Evolutionary conservation across 64 coral and sea anemone genomes (phyloP), one percentile per base, ranked within the genome.

Genomic region (Trachythela sp.): DNA sequence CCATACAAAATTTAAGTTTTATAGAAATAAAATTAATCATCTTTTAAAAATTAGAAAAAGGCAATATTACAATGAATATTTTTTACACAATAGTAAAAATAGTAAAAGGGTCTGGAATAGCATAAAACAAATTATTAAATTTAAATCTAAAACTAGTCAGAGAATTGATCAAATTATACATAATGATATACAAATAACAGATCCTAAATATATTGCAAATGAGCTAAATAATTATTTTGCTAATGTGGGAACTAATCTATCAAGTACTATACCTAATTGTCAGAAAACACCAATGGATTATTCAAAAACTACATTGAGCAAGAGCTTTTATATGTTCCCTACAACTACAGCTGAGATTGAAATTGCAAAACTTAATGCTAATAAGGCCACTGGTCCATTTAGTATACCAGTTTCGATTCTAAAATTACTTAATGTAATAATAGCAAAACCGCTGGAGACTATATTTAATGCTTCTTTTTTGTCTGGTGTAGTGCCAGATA

Each of bases 311-410:
- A 2, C 59, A n/a, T 68, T 68, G 18, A 68, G 20, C 20, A 68
- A 93, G 48, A 93, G 87, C 83, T 89, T 93, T 85, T 89, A 71
- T 86, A 84, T 93, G 70, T 51, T 70, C 50, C 92, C 92, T 84
- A 85, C 64, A 48, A 93, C 92, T 88, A 59, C 83, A 41, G 70
- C 85, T 48, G 92, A 93, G 88, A 93, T 93, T 51, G 60, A 93
- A 93, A 93, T 92, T 88, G 83, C 76, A 38, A 92, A 88, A 85
- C 40, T 88, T 26, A 88, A 88, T 40, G 41, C 86, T 92, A 60
- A 72, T 37, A 92, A 88, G 83, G 77, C 92, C 36, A 85, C 83
- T 51, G 92, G 92, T 37, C 92, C 80, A 37, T 93, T 93, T 80
- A 85, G 92, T 67, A 52, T 93, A 89, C 92, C 92, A 40, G 36